Conservation (phyloP, 2,888 invertebrate species). For the Drosophila testacea region DNA sequence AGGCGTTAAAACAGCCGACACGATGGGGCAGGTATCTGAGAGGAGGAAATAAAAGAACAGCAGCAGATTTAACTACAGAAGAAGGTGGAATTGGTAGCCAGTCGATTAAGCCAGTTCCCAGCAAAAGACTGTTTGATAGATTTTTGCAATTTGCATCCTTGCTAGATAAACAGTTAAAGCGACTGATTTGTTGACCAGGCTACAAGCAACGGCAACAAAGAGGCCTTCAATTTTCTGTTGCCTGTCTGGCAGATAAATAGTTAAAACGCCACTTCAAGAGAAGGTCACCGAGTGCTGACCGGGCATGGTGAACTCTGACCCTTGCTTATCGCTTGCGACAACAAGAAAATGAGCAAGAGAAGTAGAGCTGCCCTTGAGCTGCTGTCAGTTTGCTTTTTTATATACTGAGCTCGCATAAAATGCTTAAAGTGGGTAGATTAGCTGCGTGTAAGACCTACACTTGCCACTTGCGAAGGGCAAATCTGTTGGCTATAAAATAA, state of each 20-base stretch:
- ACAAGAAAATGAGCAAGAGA: constrained; percentile 33
- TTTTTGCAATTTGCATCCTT: constrained; percentile 59
- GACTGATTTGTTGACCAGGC: constrained; percentile 48
- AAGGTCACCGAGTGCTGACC: constrained; percentile 48
- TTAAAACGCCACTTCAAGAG: constrained; percentile 28
- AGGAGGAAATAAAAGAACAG: constrained; percentile 11
- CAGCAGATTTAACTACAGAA: constrained; percentile 15
- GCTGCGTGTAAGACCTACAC: constrained; percentile 34
- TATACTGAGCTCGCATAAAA: constrained; percentile 43
- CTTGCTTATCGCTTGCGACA: not conserved
- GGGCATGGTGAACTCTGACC: constrained; percentile 26
- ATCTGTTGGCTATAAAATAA: constrained; percentile 16
- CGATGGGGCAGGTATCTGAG: constrained; percentile 30
- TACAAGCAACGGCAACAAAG: constrained; percentile 22
- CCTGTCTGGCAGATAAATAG: constrained; percentile 55
- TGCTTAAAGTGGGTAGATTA: constrained; percentile 67
- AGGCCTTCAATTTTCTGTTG: constrained; percentile 44
- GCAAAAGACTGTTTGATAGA: constrained; percentile 54
- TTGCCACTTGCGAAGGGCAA: constrained; percentile 18
- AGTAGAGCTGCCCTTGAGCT: constrained; percentile 51
- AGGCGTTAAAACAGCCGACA: constrained; percentile 66
- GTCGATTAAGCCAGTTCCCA: constrained; percentile 40
- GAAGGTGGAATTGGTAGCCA: constrained; percentile 20
- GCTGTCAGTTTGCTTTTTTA: constrained; percentile 44
- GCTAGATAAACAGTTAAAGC: constrained; percentile 47